These are phyloP conservation scores for Harlomillsia oculata DNA, from an alignment of 1,140 invertebrate genomes.

Conservation along the genomic window DNA sequence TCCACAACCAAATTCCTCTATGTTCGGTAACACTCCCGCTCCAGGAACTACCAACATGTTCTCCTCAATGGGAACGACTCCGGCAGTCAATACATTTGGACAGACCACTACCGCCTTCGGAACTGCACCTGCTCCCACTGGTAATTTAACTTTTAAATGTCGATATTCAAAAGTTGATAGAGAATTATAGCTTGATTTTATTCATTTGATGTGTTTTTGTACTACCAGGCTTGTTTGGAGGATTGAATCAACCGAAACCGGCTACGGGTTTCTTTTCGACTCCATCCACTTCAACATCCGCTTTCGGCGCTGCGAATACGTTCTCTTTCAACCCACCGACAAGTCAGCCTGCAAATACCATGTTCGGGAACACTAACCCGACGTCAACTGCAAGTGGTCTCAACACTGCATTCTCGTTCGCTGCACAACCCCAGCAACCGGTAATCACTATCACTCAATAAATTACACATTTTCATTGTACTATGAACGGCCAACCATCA, in stretches of 20 bases:
- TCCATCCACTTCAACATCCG: slow-evolving; percentile 1
- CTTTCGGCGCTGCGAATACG: slow-evolving; percentile 15
- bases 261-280: slow-evolving; percentile 21
- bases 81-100: slow-evolving; percentile 8
- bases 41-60: slow-evolving; percentile 18
- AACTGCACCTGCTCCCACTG: not conserved
- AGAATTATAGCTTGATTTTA: not conserved
- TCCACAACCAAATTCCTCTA: slow-evolving; percentile 40
- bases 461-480: not conserved
- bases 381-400: slow-evolving; percentile 30
- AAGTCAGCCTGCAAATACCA: slow-evolving; percentile 21
- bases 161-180: not conserved
- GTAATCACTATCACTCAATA: not conserved
- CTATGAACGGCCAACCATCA: too few relatives aligned
- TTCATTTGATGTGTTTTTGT: not conserved
- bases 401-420: slow-evolving; percentile 16
- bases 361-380: slow-evolving; percentile 19
- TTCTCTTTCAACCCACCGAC: slow-evolving; percentile 21
- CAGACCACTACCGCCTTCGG: slow-evolving; percentile 23
- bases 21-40: slow-evolving; percentile 8
- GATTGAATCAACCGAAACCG: slow-evolving; percentile 25
- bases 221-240: slow-evolving; percentile 6
- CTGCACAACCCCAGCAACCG: slow-evolving; percentile 21
- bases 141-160: slow-evolving; percentile 13
- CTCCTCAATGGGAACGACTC: slow-evolving; percentile 11